Evolutionary conservation across 2,888 invertebrate species (phyloP), one percentile per base, ranked within the genome.

Genomic region (Cybosia mesomella): DNA sequence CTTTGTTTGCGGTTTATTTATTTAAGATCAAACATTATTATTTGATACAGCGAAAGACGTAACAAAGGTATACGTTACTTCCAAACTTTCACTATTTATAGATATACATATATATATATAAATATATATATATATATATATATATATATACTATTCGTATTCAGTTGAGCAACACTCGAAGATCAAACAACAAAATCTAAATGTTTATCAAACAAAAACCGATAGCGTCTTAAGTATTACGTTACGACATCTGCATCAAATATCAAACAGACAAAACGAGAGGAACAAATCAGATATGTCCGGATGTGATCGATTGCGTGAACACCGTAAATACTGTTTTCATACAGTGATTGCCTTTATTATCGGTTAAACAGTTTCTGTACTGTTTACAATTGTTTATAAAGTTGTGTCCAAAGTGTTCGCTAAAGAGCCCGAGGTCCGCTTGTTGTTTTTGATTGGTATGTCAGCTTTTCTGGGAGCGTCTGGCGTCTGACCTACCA

Each of bases 221-320:
- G 39, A 58, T 60, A 39, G 11, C 22, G 15, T 59, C 22, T 9
- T 36, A 18, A 15, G 39, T 9, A 4, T 60, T 43, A n/a, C 24
- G 60, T 24, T 43, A 43, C 43, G 43, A 60, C 2, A 22, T 22
- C 10, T 13, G 15, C 43, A 60, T 53, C 24, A 7, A 58, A 58
- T 39, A 15, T 32, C 0, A 43, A 8, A 15, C n/a, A 59, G 59
- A 60, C 66, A 54, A n/a, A 59, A 64, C 24, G 57, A 24, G 21
- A 21, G 21, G 15, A 57, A 58, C 49, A 53, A 59, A 43, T 15
- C 39, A 61, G 55, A 62, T 43, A 58, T 63, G 58, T 62, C 67
- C 62, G 62, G 49, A 58, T 53, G 34, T 67, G 39, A 67, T 53
- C 8, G 63, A 67, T 63, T 34, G 54, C 18, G 63, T 53, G 58